Evolutionary conservation across 2,888 invertebrate species (phyloP).

Genomic region (Hyles lineata): DNA sequence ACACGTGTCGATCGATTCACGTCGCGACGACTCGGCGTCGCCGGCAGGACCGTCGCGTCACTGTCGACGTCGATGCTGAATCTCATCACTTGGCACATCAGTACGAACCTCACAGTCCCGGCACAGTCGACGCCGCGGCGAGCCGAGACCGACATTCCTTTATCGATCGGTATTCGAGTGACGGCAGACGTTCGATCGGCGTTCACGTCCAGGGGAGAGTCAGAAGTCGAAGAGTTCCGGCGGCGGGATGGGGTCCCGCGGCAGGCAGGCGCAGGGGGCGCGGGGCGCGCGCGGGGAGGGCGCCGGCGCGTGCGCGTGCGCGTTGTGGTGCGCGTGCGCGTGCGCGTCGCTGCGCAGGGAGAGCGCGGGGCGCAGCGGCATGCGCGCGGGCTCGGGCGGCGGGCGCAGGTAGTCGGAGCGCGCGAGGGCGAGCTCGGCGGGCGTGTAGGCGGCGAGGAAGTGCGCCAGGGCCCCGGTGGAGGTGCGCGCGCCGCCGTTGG

Average conservation of each 20-base stretch:
- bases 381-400: constrained; percentile 50
- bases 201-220: constrained; percentile 27
- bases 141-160: neutral
- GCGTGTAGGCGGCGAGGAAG: constrained; percentile 68
- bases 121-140: constrained; percentile 5
- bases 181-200: constrained; percentile 17
- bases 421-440: constrained; percentile 58
- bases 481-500: constrained; percentile 75
- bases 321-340: constrained; percentile 49
- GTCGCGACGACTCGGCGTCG: constrained; percentile 12
- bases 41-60: constrained; percentile 29
- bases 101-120: constrained; percentile 30
- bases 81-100: constrained; percentile 40
- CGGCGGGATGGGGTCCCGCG: constrained; percentile 72
- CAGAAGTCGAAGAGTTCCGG: constrained; percentile 78
- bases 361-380: constrained; percentile 59
- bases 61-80: constrained; percentile 28
- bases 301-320: constrained; percentile 53
- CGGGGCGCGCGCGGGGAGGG: constrained; percentile 45
- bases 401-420: constrained; percentile 68
- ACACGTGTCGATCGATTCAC: constrained; percentile 7
- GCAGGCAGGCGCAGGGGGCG: constrained; percentile 63
- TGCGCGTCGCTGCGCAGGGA: constrained; percentile 59
- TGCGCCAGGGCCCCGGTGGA: constrained; percentile 73
- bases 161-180: constrained; percentile 20